phyloP scores from a whole-genome alignment of 1,140 invertebrate genomes.

The Trichomalopsis sarcophagae region DNA sequence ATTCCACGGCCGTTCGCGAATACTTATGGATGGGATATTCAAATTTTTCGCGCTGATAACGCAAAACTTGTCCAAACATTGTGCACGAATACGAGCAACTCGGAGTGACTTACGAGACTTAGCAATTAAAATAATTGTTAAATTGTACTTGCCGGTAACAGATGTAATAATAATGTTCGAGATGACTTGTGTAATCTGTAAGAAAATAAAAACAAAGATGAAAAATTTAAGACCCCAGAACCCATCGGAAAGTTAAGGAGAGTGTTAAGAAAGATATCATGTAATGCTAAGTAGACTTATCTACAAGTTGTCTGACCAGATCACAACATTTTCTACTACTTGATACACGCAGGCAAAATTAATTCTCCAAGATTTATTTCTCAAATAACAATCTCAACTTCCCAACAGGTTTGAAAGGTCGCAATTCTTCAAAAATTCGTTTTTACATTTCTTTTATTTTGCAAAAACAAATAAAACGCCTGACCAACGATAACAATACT shows the following conservation, averaged over 20 bases:
- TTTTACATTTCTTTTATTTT: not conserved
- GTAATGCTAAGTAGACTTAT: not conserved
- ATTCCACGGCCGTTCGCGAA: not conserved
- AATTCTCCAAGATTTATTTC: not conserved
- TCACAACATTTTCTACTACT: conserved; percentile 37
- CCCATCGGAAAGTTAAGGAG: conserved; percentile 28
- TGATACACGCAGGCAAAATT: not conserved
- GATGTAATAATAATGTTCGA: not conserved
- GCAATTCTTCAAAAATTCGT: not conserved
- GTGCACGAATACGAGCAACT: not conserved
- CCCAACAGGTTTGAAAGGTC: conserved; percentile 16
- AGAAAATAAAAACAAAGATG: conserved; percentile 34
- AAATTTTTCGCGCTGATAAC: no score
- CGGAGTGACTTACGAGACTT: not conserved
- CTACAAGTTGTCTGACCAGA: conserved; percentile 35
- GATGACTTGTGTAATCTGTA: conserved; percentile 18
- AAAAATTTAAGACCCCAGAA: conserved; percentile 6
- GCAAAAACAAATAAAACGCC: not conserved
- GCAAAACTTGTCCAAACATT: not conserved
- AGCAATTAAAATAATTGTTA: not conserved
- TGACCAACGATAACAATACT: not conserved
- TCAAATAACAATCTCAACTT: conserved; percentile 26
- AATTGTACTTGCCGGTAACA: conserved; percentile 17
- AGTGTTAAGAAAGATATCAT: not conserved
- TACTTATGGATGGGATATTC: no score